Evolutionary conservation across 2,113 vertebrate species (phyloP), one percentile per base, ranked within the genome.

Genomic region (Triplophysa tibetana): DNA sequence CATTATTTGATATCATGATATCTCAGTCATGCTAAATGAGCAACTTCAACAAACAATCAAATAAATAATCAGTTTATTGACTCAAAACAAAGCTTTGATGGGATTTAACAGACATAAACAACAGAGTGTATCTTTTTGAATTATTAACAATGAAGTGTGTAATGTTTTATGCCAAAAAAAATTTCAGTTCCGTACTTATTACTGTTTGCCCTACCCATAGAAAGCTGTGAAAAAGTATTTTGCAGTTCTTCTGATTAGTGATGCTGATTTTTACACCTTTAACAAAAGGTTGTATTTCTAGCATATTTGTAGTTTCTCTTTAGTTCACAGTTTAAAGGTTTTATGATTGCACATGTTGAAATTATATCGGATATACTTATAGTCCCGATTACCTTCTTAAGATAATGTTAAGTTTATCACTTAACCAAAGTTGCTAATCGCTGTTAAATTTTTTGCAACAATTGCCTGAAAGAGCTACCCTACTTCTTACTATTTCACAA

Each of bases 61-160:
- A 63, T 75, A 75, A 75, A 63, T 63, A 74, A 74, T 61, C 56
- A 3, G 60, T 75, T 75, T 63, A 75, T 75, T 75, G 38, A 23
- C 58, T 48, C 17, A 63, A 38, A 6, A 38, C 33, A 38, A 38
- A 63, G 11, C 16, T 23, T 63, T 11, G 48, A 17, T 75, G 33
- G 4, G 4, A 48, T 75, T 75, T 63, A 45, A 75, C 26, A 23
- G 3, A 19, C 23, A 9, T 17, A 24, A 29, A 65, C 10, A 41
- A 23, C 5, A 23, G 10, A 50, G 50, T 54, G 6, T 45, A 12
- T 45, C 33, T 38, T 54, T 17, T 16, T 54, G 3, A 54, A 17
- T 54, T 54, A 54, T 54, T 16, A 21, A 58, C 19, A 21, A n/a
- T 52, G 50, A 52, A 52, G 50, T 17, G 48, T 52, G 14, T 16